phyloP scores from a whole-genome alignment of 2,797 vertebrate genomes.

The Enteromius trimaculatus region DNA sequence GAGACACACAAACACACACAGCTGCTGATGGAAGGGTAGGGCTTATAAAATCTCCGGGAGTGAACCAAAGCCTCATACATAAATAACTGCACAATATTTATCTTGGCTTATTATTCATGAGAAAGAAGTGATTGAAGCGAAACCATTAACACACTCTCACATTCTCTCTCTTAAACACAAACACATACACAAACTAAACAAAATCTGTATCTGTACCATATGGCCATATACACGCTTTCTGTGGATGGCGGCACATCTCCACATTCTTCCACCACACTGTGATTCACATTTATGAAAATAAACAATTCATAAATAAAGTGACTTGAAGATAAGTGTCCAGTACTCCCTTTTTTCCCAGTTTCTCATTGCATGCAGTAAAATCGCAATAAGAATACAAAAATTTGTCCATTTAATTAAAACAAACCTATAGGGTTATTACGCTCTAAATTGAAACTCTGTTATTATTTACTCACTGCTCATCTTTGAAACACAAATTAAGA shows the following conservation, averaged over 20 bases:
- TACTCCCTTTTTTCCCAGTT: not conserved
- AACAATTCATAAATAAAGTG: not conserved
- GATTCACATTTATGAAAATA: not conserved
- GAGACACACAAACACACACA: not conserved
- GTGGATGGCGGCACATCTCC: conserved; percentile 5
- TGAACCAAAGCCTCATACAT: conserved; percentile 12
- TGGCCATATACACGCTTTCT: not conserved
- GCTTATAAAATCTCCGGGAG: conserved; percentile 27
- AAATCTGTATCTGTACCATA: conserved; percentile 11
- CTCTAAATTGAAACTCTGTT: not conserved
- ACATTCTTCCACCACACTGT: conserved; percentile 12
- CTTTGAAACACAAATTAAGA: not conserved
- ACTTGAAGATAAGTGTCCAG: not conserved
- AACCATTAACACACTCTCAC: conserved; percentile 29
- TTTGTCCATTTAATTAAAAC: not conserved
- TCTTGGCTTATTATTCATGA: conserved; percentile 44
- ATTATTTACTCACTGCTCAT: not conserved
- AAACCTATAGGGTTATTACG: not conserved
- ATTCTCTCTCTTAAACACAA: conserved; percentile 21
- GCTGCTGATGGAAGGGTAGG: not conserved
- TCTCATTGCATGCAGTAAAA: not conserved
- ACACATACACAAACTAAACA: conserved; percentile 24
- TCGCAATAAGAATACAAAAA: not conserved
- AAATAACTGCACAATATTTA: conserved; percentile 30
- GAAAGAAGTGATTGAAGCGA: conserved; percentile 30